Evolutionary conservation across 2,797 vertebrate genomes (phyloP).

Genomic region (Anas bernieri): DNA sequence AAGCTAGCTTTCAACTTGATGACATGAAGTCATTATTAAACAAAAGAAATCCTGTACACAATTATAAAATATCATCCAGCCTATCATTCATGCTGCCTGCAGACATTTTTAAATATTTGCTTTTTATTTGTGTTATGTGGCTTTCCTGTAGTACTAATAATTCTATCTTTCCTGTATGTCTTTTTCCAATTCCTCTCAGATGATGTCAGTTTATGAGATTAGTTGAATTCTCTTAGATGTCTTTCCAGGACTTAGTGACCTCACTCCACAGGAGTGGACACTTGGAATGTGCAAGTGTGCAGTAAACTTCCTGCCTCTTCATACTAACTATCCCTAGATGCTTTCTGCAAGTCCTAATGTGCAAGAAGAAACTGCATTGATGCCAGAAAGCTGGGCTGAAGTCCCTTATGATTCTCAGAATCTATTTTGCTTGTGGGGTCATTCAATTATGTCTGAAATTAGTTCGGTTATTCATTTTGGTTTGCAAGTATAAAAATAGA

Average conservation of each 20-base stretch:
- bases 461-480: constrained; percentile 13
- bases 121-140: constrained; percentile 15
- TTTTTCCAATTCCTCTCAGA: constrained; percentile 28
- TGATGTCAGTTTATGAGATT: constrained; percentile 37
- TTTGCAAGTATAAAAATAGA: constrained; percentile 25
- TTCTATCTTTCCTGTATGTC: not conserved
- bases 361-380: not conserved
- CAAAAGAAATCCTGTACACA: not conserved
- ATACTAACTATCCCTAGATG: not conserved
- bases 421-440: not conserved
- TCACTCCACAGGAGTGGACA: constrained; percentile 44
- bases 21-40: constrained; percentile 36
- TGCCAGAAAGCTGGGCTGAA: constrained; percentile 35
- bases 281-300: constrained; percentile 20
- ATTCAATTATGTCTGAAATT: constrained; percentile 19
- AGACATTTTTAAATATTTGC: not conserved
- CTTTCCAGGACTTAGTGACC: constrained; percentile 55
- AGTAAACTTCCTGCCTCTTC: constrained; percentile 40
- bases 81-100: not conserved
- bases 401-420: not conserved
- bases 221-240: constrained; percentile 50
- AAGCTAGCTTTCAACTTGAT: not conserved
- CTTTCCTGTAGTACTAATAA: not conserved
- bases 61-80: not conserved
- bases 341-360: not conserved